Evolutionary conservation across 2,888 invertebrate genomes (phyloP).

Genomic region (Ischnura elegans): DNA sequence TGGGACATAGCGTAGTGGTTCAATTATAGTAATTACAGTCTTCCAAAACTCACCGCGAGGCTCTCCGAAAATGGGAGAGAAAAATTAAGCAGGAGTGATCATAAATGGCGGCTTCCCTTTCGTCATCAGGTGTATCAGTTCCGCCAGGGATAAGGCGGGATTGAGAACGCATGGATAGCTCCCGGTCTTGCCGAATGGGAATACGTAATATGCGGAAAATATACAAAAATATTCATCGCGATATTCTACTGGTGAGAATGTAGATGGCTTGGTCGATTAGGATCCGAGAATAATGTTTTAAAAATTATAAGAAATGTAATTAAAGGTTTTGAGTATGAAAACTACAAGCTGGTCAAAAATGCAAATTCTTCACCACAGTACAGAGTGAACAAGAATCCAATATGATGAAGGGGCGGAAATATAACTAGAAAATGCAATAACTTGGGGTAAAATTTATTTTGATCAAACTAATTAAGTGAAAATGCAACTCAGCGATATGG

Average conservation of each 20-base stretch:
- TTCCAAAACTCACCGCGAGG: not conserved
- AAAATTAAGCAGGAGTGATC: not conserved
- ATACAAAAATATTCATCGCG: not conserved
- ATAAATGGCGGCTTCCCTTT: not conserved
- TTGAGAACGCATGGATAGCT: not conserved
- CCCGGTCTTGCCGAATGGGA: not conserved
- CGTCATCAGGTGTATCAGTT: not conserved
- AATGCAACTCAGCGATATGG: too few species aligned
- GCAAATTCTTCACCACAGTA: too few species aligned
- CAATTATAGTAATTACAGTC: slow-evolving; percentile 53
- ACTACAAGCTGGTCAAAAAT: not conserved
- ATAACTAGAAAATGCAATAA: too few species aligned
- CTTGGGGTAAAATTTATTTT: too few species aligned
- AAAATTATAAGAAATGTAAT: not conserved
- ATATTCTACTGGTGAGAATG: not conserved
- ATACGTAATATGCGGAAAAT: not conserved
- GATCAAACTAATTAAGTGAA: too few species aligned
- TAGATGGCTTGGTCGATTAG: not conserved
- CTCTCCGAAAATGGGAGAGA: not conserved
- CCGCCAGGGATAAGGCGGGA: not conserved
- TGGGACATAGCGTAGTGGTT: slow-evolving; percentile 15
- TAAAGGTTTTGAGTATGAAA: not conserved
- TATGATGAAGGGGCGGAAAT: too few species aligned
- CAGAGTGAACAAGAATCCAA: too few species aligned
- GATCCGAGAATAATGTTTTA: not conserved